These are phyloP conservation scores for Meriones psammophilus DNA, from an alignment of 2,797 vertebrate species.

Conservation along the genomic window DNA sequence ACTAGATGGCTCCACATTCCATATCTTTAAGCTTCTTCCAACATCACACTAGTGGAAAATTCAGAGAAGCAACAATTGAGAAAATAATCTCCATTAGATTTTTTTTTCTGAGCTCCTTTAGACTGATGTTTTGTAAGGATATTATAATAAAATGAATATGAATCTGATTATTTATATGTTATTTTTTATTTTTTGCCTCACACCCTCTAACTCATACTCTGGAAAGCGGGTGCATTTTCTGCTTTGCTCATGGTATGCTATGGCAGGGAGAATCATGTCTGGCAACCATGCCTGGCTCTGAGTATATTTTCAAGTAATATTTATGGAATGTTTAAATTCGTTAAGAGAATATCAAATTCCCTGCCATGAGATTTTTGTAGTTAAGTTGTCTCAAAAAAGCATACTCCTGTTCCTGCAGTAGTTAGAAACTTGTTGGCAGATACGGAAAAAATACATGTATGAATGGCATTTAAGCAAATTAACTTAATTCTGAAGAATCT, in stretches of 20 bases:
- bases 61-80: not conserved
- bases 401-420: not conserved
- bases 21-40: not conserved
- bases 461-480: conserved; percentile 27
- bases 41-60: not conserved
- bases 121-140: not conserved
- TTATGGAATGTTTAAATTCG: conserved; percentile 44
- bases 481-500: conserved; percentile 69
- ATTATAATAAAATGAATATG: not conserved
- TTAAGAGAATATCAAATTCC: conserved; percentile 47
- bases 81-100: not conserved
- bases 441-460: not conserved
- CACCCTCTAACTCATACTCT: not conserved
- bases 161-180: not conserved
- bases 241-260: not conserved
- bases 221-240: not conserved
- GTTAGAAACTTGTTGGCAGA: conserved; percentile 24
- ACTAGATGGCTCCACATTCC: not conserved
- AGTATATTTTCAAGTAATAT: conserved; percentile 37
- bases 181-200: not conserved
- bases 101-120: not conserved
- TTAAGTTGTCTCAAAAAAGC: conserved; percentile 7
- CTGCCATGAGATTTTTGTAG: not conserved
- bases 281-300: not conserved
- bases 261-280: not conserved